Conservation (phyloP, 2,113 vertebrate species). For the Gallinago paraguaiae region DNA sequence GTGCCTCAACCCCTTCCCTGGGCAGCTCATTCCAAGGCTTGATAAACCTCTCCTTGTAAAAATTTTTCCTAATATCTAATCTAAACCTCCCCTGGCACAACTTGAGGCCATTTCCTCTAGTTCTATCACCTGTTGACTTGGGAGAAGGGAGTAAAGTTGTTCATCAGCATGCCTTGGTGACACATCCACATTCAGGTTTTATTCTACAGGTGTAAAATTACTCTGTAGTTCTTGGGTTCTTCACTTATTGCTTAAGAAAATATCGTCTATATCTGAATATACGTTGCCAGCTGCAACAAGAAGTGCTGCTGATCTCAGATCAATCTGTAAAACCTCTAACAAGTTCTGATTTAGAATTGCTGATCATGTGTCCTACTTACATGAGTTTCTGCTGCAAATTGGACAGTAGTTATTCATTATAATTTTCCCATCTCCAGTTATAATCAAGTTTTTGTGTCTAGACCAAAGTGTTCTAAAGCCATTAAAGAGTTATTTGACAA, state of each 20-base stretch:
- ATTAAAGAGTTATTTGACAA: not conserved
- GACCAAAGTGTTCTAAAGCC: not conserved
- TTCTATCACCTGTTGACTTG: too few relatives aligned
- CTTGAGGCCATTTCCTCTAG: too few relatives aligned
- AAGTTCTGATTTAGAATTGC: not conserved
- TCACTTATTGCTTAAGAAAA: not conserved
- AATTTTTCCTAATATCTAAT: too few relatives aligned
- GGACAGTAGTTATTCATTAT: not conserved
- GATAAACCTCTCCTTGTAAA: too few relatives aligned
- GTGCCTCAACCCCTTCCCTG: too few relatives aligned
- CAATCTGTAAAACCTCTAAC: not conserved
- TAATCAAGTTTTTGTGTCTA: not conserved
- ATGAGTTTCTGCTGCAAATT: not conserved
- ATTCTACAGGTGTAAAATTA: not conserved
- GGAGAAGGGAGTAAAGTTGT: not conserved
- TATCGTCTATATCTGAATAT: accelerated
- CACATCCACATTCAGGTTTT: not conserved
- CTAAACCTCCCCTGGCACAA: too few relatives aligned
- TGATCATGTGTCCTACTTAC: not conserved
- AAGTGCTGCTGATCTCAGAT: not conserved
- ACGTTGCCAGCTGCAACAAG: not conserved
- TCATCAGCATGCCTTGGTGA: not conserved
- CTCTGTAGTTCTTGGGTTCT: not conserved
- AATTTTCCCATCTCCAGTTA: not conserved
- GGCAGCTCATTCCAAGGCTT: too few relatives aligned